phyloP scores from a whole-genome alignment of 2,113 vertebrate genomes.

The Calyptommatus sinebrachiatus region DNA sequence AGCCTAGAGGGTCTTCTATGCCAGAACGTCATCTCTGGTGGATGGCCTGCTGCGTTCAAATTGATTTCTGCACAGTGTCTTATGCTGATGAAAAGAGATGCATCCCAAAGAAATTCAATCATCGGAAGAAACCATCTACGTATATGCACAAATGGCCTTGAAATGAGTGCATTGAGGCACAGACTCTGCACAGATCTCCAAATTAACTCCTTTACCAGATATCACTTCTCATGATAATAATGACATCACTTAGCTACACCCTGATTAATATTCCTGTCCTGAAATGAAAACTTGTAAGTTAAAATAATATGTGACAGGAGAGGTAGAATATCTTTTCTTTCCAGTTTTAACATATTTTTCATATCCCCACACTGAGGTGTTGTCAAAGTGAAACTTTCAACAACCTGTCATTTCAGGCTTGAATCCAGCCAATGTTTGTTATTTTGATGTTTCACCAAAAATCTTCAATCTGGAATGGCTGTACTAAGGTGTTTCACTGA shows the following conservation, averaged over 20 bases:
- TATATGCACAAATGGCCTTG: slow-evolving; percentile 20
- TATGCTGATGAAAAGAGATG: slow-evolving; percentile 58
- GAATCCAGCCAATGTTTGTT: neutral
- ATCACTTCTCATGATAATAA: slow-evolving; percentile 48
- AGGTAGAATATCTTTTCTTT: neutral
- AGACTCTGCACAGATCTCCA: slow-evolving; percentile 43
- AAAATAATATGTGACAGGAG: neutral
- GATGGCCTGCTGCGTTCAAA: slow-evolving; percentile 53
- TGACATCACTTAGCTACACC: slow-evolving; percentile 51
- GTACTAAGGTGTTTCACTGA: neutral
- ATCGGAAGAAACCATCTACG: slow-evolving; percentile 49
- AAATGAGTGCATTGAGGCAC: slow-evolving; percentile 38
- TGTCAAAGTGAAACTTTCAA: neutral
- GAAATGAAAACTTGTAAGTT: slow-evolving; percentile 37
- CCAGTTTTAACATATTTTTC: neutral
- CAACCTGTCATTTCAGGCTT: slow-evolving; percentile 3
- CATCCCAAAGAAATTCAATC: slow-evolving; percentile 48
- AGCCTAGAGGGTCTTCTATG: slow-evolving; percentile 50
- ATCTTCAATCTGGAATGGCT: neutral
- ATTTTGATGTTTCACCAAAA: neutral
- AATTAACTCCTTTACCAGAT: slow-evolving; percentile 64
- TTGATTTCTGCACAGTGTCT: slow-evolving; percentile 65
- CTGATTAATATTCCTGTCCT: slow-evolving; percentile 56
- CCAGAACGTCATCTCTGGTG: slow-evolving; percentile 64
- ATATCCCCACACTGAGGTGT: neutral